Conservation (phyloP, 1,140 invertebrate genomes). For the Melitaea cinxia region DNA sequence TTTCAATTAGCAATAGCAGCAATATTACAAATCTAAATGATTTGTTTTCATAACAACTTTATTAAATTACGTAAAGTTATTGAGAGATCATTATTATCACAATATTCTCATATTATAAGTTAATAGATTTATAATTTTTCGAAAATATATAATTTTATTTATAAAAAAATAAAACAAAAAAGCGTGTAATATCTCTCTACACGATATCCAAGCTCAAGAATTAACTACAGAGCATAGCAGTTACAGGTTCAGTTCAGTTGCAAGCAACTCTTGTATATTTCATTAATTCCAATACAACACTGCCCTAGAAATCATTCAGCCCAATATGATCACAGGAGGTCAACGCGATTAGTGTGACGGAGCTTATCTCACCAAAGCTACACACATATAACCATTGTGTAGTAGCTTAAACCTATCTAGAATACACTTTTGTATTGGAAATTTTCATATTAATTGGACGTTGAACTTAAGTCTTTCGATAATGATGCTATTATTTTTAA, state of each 20-base stretch:
- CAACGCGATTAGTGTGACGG: slow-evolving; percentile 45
- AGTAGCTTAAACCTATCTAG: slow-evolving; percentile 44
- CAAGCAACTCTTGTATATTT: no score
- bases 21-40: slow-evolving; percentile 18
- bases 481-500: slow-evolving; percentile 17
- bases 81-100: background rate
- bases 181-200: no score
- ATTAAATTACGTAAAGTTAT: background rate
- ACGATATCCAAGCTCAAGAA: no score
- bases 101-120: no score
- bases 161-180: no score
- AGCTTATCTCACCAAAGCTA: slow-evolving; percentile 49
- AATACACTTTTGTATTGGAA: slow-evolving; percentile 59
- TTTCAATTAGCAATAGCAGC: slow-evolving; percentile 42
- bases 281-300: background rate
- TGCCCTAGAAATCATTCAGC: background rate
- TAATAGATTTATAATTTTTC: no score
- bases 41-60: slow-evolving; percentile 15
- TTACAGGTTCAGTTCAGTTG: no score
- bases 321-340: slow-evolving; percentile 43
- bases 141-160: no score
- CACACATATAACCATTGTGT: slow-evolving; percentile 53
- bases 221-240: no score
- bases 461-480: slow-evolving; percentile 37
- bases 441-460: slow-evolving; percentile 53